Evolutionary conservation across 2,797 vertebrate species (phyloP), one percentile per base, ranked within the genome.

Genomic region (Sebastes steindachneri): DNA sequence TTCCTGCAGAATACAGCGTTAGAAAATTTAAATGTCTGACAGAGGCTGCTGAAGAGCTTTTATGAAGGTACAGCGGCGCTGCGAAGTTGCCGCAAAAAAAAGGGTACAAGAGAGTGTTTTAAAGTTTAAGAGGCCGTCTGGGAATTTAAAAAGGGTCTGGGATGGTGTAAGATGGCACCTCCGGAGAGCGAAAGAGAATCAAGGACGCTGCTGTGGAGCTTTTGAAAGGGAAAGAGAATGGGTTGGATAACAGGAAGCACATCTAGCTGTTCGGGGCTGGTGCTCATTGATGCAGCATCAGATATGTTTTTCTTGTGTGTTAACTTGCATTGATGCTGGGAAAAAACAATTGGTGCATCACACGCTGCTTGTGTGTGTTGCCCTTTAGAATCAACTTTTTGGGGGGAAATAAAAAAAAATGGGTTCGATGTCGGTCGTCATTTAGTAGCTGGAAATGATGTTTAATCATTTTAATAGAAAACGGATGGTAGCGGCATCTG

Each of bases 41-140:
- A 70, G 55, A 67, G 25, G 15, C 45, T 9, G 14, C 60, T 31
- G 72, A 78, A 33, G 73, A 79, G 80, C 78, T 84, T 83, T 88
- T 73, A 79, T 66, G 23, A 54, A 81, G 75, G 73, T 65, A 48
- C 72, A 33, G 64, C 59, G 21, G 60, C 55, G 80, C 53, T 75
- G 68, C 26, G 7, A 70, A 75, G 63, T 54, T 82, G 37, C 70
- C 0, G 26, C 68, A 74, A 57, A 79, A 76, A 80, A 73, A 69
- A 69, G 81, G 41, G 76, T 88, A 87, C 75, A 67, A 79, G 76
- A 83, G 80, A 77, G 62, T 14, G 29, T 84, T 87, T 87, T 60
- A 53, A 86, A 73, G 65, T 85, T 80, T 79, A 86, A 90, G 80
- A 81, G 78, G 84, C 68, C 63, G 2, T 62, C 35, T 5, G 81